Conservation (phyloP, 2,113 vertebrate species). For the human region DNA sequence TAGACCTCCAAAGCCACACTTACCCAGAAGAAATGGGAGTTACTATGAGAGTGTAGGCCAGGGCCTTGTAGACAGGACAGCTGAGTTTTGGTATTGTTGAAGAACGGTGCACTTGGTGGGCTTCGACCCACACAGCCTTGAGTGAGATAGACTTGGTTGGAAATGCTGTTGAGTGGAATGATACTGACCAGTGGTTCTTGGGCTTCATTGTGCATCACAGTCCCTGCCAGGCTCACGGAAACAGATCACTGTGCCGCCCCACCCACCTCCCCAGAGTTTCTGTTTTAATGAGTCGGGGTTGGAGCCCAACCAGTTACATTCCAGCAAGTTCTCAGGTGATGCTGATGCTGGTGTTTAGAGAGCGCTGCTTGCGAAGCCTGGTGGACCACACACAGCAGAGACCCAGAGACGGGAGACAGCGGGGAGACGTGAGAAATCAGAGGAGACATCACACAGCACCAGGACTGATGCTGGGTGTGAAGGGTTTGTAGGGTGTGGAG, state of each 20-base stretch:
- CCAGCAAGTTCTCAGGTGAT: neutral
- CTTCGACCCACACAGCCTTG: neutral
- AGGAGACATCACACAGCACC: no score
- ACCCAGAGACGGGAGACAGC: neutral
- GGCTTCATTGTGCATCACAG: fast-evolving
- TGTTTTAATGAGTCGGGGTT: neutral
- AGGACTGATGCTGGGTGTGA: fast-evolving
- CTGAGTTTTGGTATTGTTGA: no score
- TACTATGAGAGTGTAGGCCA: fast-evolving
- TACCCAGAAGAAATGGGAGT: neutral
- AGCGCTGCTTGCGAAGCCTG: no score
- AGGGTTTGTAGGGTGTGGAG: neutral
- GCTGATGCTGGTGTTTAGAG: neutral
- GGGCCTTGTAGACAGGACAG: neutral
- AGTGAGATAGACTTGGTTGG: no score
- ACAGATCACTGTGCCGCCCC: fast-evolving
- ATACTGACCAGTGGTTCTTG: fast-evolving
- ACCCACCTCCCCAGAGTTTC: neutral
- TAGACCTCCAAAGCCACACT: neutral
- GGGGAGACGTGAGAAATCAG: neutral
- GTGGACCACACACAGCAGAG: neutral
- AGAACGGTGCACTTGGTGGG: fast-evolving
- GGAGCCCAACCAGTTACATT: neutral
- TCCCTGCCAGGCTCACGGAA: neutral
- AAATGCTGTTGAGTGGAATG: fast-evolving